phyloP scores from a whole-genome alignment of 2,113 vertebrate genomes.

The Scalopus aquaticus region DNA sequence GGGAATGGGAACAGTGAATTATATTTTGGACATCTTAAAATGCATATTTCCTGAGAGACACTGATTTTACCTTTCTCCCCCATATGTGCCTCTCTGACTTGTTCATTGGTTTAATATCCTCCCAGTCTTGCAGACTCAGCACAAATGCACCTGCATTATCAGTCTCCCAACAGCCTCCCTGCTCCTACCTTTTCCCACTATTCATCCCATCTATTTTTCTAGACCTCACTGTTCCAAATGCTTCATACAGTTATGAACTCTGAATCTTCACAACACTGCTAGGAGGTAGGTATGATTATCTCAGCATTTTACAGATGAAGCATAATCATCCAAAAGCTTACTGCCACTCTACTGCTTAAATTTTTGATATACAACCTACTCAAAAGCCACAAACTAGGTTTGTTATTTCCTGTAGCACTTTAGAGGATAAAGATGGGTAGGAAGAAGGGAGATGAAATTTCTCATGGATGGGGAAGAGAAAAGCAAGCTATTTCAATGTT shows the following conservation, averaged over 20 bases:
- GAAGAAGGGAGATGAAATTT: background rate
- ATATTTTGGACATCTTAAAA: background rate
- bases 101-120: background rate
- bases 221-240: background rate
- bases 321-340: background rate
- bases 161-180: background rate
- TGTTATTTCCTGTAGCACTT: background rate
- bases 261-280: background rate
- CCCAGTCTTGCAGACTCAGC: background rate
- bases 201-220: background rate
- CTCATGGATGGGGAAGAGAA: background rate
- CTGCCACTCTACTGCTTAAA: background rate
- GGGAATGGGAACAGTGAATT: background rate
- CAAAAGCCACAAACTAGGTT: background rate
- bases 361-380: accelerated
- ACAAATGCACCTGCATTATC: background rate
- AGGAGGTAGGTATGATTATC: background rate
- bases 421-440: background rate
- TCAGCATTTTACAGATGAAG: background rate
- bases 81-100: background rate
- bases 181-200: background rate
- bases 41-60: background rate
- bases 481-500: background rate
- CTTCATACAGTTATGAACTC: background rate
- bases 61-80: background rate